Base-by-base conservation (phyloP, 2,888 invertebrate genomes). In the Drosophila rellima region DNA sequence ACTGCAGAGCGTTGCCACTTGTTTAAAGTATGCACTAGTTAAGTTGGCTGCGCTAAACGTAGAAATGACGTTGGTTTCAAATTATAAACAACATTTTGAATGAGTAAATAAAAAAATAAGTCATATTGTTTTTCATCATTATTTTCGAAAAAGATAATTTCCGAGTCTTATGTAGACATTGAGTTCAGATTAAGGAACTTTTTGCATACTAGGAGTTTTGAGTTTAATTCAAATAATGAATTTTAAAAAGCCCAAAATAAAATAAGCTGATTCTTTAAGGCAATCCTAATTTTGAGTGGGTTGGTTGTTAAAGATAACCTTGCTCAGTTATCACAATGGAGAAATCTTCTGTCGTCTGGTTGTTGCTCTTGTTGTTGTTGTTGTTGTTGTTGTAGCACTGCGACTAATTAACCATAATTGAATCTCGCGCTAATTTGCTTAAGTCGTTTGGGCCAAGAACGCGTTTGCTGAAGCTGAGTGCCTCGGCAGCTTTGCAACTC, bases 331-430 rank as follows among this genome's bases (percentile, higher is more conserved):
- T 42, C 20, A n/a, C 7, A 42, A 7, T 29, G 7, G 18, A 17
- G 11, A 8, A 4, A 15, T 10, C 2, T 15, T 15, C 20, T 33
- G 11, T 44, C 33, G 11, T 6, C 42, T 2, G n/a, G 7, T 18
- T 20, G 37, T 37, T 23, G 13, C 13, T 33, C 11, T 15, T 13
- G 42, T 37, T 23, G 13, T 18, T 33, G 15, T 15, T 13, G 42
- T 18, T 29, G 17, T 39, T 17, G 17, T 2, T 44, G 44, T 26
- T 26, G 18, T 7, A 40, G 63, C 72, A 64, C 47, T 72, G 68
- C 55, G 23, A 20, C 74, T 78, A 77, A 75, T 84, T 82, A 83
- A 62, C 70, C 78, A 68, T 87, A 83, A 86, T 83, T 87, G 66
- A 84, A 82, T 84, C 55, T 70, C 55, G 51, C 70, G 72, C 87